Percentiles rank a stretch among this genome's conserved stretches.
Conservation (phyloP, 2,888 invertebrate genomes). For the Drepanosiphum platanoidis region DNA sequence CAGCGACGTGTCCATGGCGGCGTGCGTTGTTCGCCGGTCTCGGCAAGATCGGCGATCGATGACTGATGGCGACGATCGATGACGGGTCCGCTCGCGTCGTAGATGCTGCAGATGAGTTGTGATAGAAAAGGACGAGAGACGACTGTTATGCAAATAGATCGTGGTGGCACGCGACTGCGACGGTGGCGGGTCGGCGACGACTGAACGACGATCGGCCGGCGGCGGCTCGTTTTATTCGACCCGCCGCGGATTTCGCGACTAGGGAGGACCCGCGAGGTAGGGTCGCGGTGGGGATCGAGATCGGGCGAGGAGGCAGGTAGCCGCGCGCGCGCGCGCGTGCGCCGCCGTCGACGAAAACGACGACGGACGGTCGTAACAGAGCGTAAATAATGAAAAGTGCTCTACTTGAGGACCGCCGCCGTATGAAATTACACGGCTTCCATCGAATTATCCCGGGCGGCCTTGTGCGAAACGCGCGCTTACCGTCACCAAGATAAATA, state of each 20-base stretch:
- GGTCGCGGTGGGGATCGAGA: background rate
- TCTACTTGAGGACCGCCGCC: slow-evolving; percentile 11
- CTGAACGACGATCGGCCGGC: slow-evolving; percentile 44
- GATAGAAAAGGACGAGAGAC: background rate
- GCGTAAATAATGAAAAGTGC: slow-evolving; percentile 51
- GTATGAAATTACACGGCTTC: background rate
- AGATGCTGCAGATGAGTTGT: no score
- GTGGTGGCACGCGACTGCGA: background rate
- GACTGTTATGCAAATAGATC: background rate
- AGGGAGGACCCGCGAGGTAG: background rate
- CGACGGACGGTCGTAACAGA: slow-evolving; percentile 22
- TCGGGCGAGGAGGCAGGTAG: background rate
- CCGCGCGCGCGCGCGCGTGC: background rate
- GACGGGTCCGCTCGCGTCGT: no score
- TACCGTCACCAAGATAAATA: background rate
- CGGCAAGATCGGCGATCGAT: background rate
- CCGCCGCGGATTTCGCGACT: background rate
- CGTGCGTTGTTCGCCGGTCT: background rate
- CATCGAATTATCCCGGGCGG: background rate
- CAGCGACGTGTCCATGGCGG: slow-evolving; percentile 47
- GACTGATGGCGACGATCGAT: background rate
- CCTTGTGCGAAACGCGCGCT: slow-evolving; percentile 15
- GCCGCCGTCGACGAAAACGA: background rate
- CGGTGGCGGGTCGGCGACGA: slow-evolving; percentile 33
- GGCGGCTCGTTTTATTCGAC: slow-evolving; percentile 56